Conservation (phyloP, 2,888 invertebrate species). For the Pammene aurita region DNA sequence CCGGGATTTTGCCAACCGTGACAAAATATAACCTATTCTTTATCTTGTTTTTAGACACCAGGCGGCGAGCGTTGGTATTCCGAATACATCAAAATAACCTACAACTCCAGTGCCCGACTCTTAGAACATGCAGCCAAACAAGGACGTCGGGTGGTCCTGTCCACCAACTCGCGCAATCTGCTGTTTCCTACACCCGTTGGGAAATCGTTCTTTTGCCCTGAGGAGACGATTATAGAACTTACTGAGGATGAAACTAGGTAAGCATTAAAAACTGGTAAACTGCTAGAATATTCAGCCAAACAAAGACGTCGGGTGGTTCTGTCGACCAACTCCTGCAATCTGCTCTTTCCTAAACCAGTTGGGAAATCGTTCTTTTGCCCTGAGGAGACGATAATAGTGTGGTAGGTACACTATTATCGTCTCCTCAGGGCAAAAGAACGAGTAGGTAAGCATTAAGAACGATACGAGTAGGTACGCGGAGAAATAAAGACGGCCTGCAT, state of each 20-base stretch:
- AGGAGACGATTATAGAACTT: slow-evolving; percentile 6
- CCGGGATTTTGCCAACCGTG: no score
- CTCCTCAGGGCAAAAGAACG: no score
- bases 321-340: no score
- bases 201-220: slow-evolving; percentile 11
- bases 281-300: not conserved
- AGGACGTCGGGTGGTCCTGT: slow-evolving; percentile 78
- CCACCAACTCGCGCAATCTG: slow-evolving; percentile 84
- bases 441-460: no score
- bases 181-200: slow-evolving; percentile 86
- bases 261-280: not conserved
- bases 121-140: slow-evolving; percentile 85
- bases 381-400: not conserved
- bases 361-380: not conserved
- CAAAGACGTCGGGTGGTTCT: no score
- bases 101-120: slow-evolving; percentile 86
- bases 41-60: slow-evolving; percentile 85
- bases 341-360: no score
- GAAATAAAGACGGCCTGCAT: no score
- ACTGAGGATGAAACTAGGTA: slow-evolving; percentile 10
- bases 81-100: slow-evolving; percentile 88
- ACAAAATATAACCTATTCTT: not conserved
- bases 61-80: slow-evolving; percentile 96
- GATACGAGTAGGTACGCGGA: no score
- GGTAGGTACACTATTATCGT: no score